Evolutionary conservation across 2,797 vertebrate genomes (phyloP).

Genomic region (Arremon aurantiirostris): DNA sequence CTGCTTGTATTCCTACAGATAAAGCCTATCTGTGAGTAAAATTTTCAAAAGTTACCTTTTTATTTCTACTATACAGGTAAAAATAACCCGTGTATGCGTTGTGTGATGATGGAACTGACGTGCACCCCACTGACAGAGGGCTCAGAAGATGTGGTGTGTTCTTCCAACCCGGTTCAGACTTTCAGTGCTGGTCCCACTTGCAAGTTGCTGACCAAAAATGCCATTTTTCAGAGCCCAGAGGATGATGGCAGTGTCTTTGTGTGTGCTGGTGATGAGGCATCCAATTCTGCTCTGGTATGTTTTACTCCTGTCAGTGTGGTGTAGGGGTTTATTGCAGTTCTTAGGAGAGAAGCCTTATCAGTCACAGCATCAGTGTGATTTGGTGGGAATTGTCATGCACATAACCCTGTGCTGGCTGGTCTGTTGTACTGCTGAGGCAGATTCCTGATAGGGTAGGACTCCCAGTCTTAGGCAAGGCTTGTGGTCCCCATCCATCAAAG

Average conservation of each 20-base stretch:
- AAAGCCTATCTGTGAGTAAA: background rate
- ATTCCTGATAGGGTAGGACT: accelerated
- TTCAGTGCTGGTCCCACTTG: conserved; percentile 88
- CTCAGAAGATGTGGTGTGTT: conserved; percentile 77
- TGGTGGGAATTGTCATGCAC: background rate
- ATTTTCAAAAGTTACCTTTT: background rate
- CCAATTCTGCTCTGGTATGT: conserved; percentile 88
- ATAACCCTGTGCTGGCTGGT: background rate
- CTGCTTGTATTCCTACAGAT: background rate
- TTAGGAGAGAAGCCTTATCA: background rate
- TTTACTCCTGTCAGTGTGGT: background rate
- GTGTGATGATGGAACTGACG: conserved; percentile 89
- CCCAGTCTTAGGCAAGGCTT: background rate
- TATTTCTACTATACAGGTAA: conserved; percentile 77
- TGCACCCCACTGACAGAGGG: conserved; percentile 74
- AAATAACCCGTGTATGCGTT: conserved; percentile 81
- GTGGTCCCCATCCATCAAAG: background rate
- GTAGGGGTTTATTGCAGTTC: background rate
- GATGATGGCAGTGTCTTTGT: conserved; percentile 82
- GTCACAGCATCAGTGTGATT: background rate
- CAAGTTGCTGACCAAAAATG: conserved; percentile 92
- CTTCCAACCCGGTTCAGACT: conserved; percentile 85
- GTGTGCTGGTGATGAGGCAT: conserved; percentile 91
- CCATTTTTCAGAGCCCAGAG: conserved; percentile 87
- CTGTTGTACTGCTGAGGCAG: background rate